These are phyloP conservation scores for Chionoecetes opilio DNA, from an alignment of 1,140 invertebrate genomes.

Conservation along the genomic window DNA sequence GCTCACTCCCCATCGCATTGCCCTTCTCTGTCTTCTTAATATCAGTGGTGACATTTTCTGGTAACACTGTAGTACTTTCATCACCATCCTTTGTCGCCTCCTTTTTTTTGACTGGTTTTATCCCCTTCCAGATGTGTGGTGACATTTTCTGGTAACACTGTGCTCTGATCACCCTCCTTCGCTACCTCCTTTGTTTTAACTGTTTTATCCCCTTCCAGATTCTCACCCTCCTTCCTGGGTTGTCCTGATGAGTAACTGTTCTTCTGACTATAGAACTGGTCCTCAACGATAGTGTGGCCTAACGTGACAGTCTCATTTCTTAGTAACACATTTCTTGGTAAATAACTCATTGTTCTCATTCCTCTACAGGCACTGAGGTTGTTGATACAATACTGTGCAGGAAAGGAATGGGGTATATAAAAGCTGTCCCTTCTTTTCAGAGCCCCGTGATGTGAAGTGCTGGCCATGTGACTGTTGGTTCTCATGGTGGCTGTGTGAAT, in stretches of 20 bases:
- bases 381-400: neutral
- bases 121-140: neutral
- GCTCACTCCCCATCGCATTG: conserved; percentile 5
- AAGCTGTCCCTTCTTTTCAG: neutral
- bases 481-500: neutral
- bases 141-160: neutral
- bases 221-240: neutral
- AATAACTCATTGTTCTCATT: neutral
- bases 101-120: too few relatives aligned
- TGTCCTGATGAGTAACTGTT: neutral
- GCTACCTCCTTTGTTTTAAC: neutral
- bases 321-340: neutral
- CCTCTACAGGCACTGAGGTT: neutral
- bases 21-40: neutral
- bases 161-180: neutral
- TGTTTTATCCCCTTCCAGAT: neutral
- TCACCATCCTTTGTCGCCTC: too few relatives aligned
- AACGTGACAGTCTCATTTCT: neutral
- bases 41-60: neutral
- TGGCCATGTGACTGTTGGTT: neutral
- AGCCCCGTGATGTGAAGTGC: neutral
- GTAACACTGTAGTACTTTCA: too few relatives aligned
- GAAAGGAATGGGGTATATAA: neutral
- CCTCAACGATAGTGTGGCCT: neutral
- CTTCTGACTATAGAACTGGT: neutral